Evolutionary conservation across 2,888 invertebrate genomes (phyloP), one percentile per base, ranked within the genome.

Genomic region (Glaucopsyche alexis): DNA sequence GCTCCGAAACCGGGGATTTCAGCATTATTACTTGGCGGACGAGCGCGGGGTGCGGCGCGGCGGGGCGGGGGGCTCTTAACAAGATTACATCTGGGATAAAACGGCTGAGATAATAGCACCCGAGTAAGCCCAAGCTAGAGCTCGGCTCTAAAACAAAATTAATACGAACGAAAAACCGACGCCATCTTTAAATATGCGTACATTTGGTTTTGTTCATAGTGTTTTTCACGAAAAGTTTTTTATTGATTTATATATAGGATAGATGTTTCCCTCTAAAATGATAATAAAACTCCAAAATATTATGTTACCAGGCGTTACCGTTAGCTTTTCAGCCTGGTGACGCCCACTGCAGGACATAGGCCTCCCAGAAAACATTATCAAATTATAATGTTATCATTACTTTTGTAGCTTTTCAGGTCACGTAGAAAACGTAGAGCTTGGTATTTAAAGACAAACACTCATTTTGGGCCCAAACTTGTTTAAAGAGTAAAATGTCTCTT

Each of bases 21-120:
- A 84, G 85, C 87, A 81, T 91, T 92, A 93, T 93, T 91, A 86
- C 91, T 83, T 85, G 81, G 78, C 74, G 80, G 79, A 78, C 69
- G 69, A 77, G 75, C 75, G 72, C 71, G 74, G 77, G 78, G 78
- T 76, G 76, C 79, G 78, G 74, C 77, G 78, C 79, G 81, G 78
- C 76, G 77, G 81, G 80, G 80, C 7, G 77, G 81, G 83, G 83
- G 85, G 83, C 92, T 92, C 90, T 93, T 92, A 92, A 92, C 93
- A 92, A 92, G 92, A 93, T 93, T 93, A 93, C 92, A 89, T 89
- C 87, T 88, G 80, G 89, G 91, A 92, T 93, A 92, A 91, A 93
- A 90, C 84, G 88, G 85, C 83, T 83, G 81, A 88, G 88, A 91
- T 93, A 91, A 92, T 90, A 88, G 87, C 87, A 81, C 80, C 81